Evolutionary conservation across 2,113 vertebrate species (phyloP).

Genomic region (Nestor notabilis): DNA sequence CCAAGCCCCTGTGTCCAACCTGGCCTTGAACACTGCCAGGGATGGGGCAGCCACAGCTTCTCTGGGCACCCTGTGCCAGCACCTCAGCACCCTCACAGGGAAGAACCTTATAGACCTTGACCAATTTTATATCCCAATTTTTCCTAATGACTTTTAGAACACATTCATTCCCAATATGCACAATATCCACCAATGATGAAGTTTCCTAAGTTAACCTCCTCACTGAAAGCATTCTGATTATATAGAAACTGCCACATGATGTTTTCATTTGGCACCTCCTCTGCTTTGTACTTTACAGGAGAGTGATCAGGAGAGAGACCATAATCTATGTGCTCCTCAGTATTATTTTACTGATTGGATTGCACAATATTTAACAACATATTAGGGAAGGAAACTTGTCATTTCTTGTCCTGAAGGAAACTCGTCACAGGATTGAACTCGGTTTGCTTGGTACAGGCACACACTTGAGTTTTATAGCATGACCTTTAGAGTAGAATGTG

Average conservation of each 20-base stretch:
- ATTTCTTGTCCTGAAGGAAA: background rate
- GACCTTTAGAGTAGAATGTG: constrained; percentile 15
- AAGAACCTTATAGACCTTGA: background rate
- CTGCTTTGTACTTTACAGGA: background rate
- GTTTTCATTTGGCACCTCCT: background rate
- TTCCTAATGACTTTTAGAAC: background rate
- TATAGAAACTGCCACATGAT: background rate
- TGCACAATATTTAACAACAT: background rate
- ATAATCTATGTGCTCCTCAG: background rate
- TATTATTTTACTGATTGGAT: background rate
- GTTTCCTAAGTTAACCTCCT: background rate
- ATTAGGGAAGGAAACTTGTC: background rate
- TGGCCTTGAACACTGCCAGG: background rate
- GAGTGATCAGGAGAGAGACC: fast-evolving
- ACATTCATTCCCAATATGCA: background rate
- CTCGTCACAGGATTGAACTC: background rate
- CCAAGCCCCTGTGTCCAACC: background rate
- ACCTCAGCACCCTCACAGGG: background rate
- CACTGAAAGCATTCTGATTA: background rate
- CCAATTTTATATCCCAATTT: background rate
- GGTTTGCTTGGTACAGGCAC: background rate
- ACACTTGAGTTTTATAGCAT: background rate
- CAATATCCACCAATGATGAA: background rate
- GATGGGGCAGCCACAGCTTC: background rate
- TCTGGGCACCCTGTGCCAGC: background rate